Evolutionary conservation across 2,113 vertebrate genomes (phyloP), one percentile per base, ranked within the genome.

Genomic region (Phrynocephalus versicolor): DNA sequence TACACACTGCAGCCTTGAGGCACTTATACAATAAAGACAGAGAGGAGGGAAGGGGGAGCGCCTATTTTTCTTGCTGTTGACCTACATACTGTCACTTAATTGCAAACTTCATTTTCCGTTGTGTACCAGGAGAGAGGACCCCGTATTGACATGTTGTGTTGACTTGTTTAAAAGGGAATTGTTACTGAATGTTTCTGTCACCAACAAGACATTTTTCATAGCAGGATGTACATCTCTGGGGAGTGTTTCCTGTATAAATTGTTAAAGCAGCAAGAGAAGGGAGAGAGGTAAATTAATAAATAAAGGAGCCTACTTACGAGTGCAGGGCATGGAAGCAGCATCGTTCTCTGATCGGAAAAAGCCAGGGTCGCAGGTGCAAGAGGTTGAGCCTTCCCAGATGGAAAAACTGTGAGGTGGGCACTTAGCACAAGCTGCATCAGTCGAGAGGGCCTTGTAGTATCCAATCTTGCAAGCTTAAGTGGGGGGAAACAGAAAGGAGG

Each of bases 371-470:
- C 99, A 99, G 93, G 95, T 97, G 88, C 99, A 99, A 13, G 97
- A 98, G 16, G 98, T 98, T 89, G 98, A 98, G 74, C 98, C 98
- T 94, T 99, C 99, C 92, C 97, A 97, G 91, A 97, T 96, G 9
- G 98, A 98, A 95, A 98, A 99, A 95, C 98, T 99, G 94, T 99
- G 97, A 35, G 97, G 97, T 0, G 99, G 98, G 94, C 99, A 99
- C 90, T 99, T 99, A 95, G 97, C 96, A 90, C 99, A 99, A 88
- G 95, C 88, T 37, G 95, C 95, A 30, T 99, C 99, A 2, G 97
- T 97, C 76, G 98, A 98, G 89, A 98, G 96, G 57, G 98, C 97
- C 82, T 98, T 98, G 96, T 98, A 99, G 96, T 97, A 99, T 85
- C 99, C 99, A 1, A 98, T 97, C 96, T 98, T 99, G 94, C 98